Conservation (phyloP, 2,888 invertebrate species). For the Diadegma fenestrale region DNA sequence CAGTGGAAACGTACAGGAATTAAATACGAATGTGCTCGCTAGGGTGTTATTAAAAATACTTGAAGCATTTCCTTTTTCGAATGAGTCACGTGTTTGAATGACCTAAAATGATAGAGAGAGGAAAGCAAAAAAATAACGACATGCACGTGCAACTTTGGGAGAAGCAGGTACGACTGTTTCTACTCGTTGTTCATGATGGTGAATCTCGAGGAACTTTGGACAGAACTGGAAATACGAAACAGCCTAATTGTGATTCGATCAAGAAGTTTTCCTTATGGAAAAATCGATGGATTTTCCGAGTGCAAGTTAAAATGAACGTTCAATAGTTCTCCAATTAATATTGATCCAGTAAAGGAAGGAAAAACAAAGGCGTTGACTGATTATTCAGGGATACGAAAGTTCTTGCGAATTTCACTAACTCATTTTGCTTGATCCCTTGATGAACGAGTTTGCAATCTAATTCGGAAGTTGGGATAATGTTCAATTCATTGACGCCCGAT, state of each 20-base stretch:
- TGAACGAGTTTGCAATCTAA: slow-evolving; percentile 68
- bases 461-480: slow-evolving; percentile 73
- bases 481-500: slow-evolving; percentile 66
- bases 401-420: slow-evolving; percentile 2
- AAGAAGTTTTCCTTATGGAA: not conserved
- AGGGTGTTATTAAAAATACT: slow-evolving; percentile 35
- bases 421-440: slow-evolving; percentile 34
- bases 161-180: slow-evolving; percentile 3
- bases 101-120: not conserved
- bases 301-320: slow-evolving; percentile 19
- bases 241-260: not conserved
- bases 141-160: slow-evolving; percentile 7
- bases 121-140: not conserved
- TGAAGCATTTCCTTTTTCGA: slow-evolving; percentile 39
- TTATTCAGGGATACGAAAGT: slow-evolving; percentile 32
- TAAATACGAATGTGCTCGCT: not conserved
- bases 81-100: slow-evolving; percentile 40
- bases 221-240: not conserved
- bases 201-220: not conserved
- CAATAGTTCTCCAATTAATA: slow-evolving; percentile 17
- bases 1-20: not conserved
- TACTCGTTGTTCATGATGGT: not conserved
- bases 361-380: slow-evolving; percentile 8
- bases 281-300: not conserved
- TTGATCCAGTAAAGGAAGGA: not conserved